Evolutionary conservation across 2,888 invertebrate genomes (phyloP).

Genomic region (Cylloceria caligata): DNA sequence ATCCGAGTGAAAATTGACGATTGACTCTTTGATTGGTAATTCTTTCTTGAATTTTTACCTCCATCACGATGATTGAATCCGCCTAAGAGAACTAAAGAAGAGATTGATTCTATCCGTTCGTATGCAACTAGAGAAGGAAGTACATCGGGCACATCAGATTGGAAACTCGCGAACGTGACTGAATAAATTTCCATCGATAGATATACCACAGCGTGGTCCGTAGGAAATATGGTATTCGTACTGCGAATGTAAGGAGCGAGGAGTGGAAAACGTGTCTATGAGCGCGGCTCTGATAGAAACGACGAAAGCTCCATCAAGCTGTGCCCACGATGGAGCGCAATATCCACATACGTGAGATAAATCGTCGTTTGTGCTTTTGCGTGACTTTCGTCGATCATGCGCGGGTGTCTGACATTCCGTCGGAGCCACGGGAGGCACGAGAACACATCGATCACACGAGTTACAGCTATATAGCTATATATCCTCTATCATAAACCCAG

Average conservation of each 20-base stretch:
- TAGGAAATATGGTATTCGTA: not conserved
- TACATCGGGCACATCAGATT: slow-evolving; percentile 22
- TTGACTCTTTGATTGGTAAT: slow-evolving; percentile 41
- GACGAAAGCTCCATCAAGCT: slow-evolving; percentile 16
- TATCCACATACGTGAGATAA: slow-evolving; percentile 45
- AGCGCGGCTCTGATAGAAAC: slow-evolving; percentile 19
- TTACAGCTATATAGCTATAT: slow-evolving; percentile 8
- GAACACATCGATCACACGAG: slow-evolving; percentile 64
- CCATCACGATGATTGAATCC: slow-evolving; percentile 42
- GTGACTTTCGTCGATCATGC: slow-evolving; percentile 59
- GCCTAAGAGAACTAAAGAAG: slow-evolving; percentile 24
- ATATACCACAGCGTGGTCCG: not conserved
- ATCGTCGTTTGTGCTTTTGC: slow-evolving; percentile 64
- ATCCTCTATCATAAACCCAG: slow-evolving; percentile 9
- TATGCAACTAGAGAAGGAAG: slow-evolving; percentile 20
- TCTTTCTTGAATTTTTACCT: not conserved
- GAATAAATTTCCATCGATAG: slow-evolving; percentile 70
- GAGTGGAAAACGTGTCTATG: slow-evolving; percentile 22
- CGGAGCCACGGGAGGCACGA: slow-evolving; percentile 59
- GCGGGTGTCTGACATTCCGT: slow-evolving; percentile 62
- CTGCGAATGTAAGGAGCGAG: not conserved
- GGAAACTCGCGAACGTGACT: slow-evolving; percentile 57
- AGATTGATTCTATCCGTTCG: slow-evolving; percentile 45
- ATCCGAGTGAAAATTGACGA: not conserved
- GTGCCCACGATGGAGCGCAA: not conserved